A percentile compares a stretch with the other conserved stretches of the same genome.
These are phyloP conservation scores for Regulus satrapa DNA, from an alignment of 2,113 vertebrate species.

Conservation along the genomic window DNA sequence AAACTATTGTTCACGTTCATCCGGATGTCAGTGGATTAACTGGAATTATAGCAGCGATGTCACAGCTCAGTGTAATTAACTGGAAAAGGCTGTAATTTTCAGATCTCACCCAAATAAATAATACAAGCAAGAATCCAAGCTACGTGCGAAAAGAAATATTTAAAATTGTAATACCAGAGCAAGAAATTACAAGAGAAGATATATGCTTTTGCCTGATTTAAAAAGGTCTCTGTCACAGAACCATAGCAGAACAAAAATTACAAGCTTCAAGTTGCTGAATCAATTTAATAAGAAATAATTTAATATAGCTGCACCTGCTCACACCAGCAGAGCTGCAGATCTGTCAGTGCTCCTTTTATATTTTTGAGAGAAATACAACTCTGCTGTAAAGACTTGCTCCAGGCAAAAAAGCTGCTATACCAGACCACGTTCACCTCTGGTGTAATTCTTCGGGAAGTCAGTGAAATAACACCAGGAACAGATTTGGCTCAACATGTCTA, in stretches of 20 bases:
- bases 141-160: not conserved
- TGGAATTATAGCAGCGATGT: not conserved
- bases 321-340: conserved; percentile 54
- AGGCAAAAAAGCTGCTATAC: conserved; percentile 54
- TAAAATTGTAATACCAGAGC: not conserved
- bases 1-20: not conserved
- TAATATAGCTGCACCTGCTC: conserved; percentile 67
- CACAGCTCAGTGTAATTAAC: conserved; percentile 19
- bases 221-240: conserved; percentile 26
- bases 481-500: conserved; percentile 49
- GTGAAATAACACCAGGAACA: conserved; percentile 50
- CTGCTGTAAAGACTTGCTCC: conserved; percentile 40
- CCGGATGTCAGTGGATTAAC: conserved; percentile 3
- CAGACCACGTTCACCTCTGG: conserved; percentile 41
- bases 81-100: conserved; percentile 6
- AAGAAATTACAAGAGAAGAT: not conserved
- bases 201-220: not conserved
- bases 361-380: conserved; percentile 61
- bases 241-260: conserved; percentile 48
- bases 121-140: not conserved
- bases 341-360: conserved; percentile 56
- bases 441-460: conserved; percentile 22
- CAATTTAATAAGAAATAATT: conserved; percentile 70
- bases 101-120: conserved; percentile 12
- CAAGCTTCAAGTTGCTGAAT: conserved; percentile 54